Conservation (phyloP, 1,140 invertebrate species). For the Tetramorium simillimum region DNA sequence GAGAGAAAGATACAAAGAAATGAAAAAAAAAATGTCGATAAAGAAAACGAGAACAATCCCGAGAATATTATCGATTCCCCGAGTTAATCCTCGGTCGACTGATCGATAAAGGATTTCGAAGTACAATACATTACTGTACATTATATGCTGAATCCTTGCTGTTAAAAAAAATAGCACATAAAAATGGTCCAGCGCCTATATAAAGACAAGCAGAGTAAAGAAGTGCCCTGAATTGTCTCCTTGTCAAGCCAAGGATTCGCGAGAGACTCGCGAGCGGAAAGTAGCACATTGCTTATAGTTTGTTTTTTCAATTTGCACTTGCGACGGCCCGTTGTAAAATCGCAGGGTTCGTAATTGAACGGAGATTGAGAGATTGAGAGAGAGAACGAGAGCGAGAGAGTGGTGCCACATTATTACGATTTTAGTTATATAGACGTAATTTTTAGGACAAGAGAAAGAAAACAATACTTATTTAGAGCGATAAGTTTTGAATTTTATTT, state of each 20-base stretch:
- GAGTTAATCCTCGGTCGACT: slow-evolving; percentile 36
- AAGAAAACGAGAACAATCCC: slow-evolving; percentile 65
- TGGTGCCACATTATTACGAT: slow-evolving; percentile 73
- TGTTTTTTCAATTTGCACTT: slow-evolving; percentile 65
- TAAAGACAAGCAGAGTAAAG: slow-evolving; percentile 73
- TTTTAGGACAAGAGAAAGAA: slow-evolving; percentile 61
- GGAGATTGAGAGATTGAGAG: slow-evolving; percentile 60
- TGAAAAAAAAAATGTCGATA: slow-evolving; percentile 27
- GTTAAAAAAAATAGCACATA: slow-evolving; percentile 68
- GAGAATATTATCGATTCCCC: slow-evolving; percentile 65
- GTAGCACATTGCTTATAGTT: slow-evolving; percentile 63
- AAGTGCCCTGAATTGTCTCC: slow-evolving; percentile 75
- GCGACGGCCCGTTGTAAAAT: slow-evolving; percentile 55
- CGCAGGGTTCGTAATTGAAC: slow-evolving; percentile 37
- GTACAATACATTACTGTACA: slow-evolving; percentile 76
- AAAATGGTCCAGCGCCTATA: slow-evolving; percentile 72
- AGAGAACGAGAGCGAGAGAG: slow-evolving; percentile 57
- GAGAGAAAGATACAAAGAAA: slow-evolving; percentile 53
- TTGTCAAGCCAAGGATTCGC: slow-evolving; percentile 68
- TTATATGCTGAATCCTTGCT: slow-evolving; percentile 76
- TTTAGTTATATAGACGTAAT: slow-evolving; percentile 76
- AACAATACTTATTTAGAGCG: slow-evolving; percentile 70
- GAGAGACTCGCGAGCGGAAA: slow-evolving; percentile 62
- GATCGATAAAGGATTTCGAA: slow-evolving; percentile 73
- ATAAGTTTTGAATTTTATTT: slow-evolving; percentile 68